Evolutionary conservation across 2,888 invertebrate genomes (phyloP).

Genomic region (Frankliniella intonsa): DNA sequence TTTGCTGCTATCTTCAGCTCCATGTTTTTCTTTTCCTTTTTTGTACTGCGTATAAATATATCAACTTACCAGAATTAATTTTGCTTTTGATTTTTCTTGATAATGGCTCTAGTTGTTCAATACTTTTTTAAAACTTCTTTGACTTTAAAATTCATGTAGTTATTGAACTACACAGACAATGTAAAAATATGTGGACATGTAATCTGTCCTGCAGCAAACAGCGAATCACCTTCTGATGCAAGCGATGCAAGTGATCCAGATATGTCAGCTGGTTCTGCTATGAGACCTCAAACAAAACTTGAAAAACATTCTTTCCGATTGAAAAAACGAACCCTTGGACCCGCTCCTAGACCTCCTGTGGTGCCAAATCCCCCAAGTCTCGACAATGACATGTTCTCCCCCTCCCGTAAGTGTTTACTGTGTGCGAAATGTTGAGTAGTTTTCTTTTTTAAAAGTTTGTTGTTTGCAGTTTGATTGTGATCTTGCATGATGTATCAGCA

Average conservation of each 20-base stretch:
- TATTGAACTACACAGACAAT: not conserved
- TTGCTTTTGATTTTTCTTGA: not conserved
- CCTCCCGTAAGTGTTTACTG: conserved; percentile 45
- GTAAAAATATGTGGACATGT: conserved; percentile 9
- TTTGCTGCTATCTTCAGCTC: conserved; percentile 20
- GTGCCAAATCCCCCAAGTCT: conserved; percentile 30
- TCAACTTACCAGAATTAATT: not conserved
- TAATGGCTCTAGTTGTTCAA: conserved; percentile 12
- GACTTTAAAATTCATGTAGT: not conserved
- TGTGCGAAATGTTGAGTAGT: not conserved
- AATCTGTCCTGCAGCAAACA: conserved; percentile 36
- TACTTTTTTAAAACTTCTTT: not conserved
- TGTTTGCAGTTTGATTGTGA: not conserved
- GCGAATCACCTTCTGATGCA: conserved; percentile 46
- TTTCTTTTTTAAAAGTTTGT: not conserved
- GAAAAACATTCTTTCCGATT: conserved; percentile 49
- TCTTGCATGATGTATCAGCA: not conserved
- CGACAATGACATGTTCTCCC: conserved; percentile 47
- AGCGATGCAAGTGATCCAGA: conserved; percentile 49
- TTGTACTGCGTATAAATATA: not conserved
- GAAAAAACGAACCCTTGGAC: conserved; percentile 43
- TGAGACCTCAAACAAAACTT: conserved; percentile 40
- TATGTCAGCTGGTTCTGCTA: conserved; percentile 37
- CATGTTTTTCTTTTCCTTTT: not conserved
- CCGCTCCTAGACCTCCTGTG: conserved; percentile 32